Evolutionary conservation across 1,140 invertebrate species (phyloP), one percentile per base, ranked within the genome.

Genomic region (Tetramorium simillimum): DNA sequence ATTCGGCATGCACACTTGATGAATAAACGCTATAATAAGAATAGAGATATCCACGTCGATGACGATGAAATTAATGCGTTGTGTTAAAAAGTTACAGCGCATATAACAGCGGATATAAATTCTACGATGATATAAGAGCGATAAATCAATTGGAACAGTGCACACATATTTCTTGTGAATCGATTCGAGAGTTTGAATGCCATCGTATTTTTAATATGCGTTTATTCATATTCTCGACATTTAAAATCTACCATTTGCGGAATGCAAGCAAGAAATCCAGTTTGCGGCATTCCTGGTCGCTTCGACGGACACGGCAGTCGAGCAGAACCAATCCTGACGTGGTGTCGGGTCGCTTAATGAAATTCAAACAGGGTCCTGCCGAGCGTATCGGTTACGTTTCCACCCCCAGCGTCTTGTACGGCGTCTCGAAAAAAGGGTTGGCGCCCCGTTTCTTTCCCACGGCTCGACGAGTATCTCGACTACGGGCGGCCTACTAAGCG

Each of bases 371-470:
- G 33, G 88, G 37, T 37, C 73, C 73, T 84, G 53, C 75, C 49
- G 58, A 72, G 49, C 75, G 89, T 88, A 90, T 90, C 89, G 56
- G 75, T 90, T 90, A 90, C 86, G 62, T 70, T 49, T 89, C 85
- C 89, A 90, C 88, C 89, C 88, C 89, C 89, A 87, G 56, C 88
- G 86, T 88, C 85, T 87, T 84, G 69, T 24, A 18, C 67, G 81
- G 21, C 56, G 33, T 82, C 77, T 89, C 77, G 77, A 77, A 90
- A 82, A 89, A 89, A 87, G 84, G 88, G 85, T 90, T 87, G 85
- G 88, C 89, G 88, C 88, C 85, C 88, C 53, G 43, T 81, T 86
- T 84, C 77, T 90, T 90, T 90, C 89, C 89, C 89, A 90, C 89
- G 89, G 51, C 16, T 86, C 67, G 58, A 9, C 16, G 21, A 77